These are phyloP conservation scores for Brachyalestes nurse DNA, from an alignment of 2,797 vertebrate species.

Conservation along the genomic window DNA sequence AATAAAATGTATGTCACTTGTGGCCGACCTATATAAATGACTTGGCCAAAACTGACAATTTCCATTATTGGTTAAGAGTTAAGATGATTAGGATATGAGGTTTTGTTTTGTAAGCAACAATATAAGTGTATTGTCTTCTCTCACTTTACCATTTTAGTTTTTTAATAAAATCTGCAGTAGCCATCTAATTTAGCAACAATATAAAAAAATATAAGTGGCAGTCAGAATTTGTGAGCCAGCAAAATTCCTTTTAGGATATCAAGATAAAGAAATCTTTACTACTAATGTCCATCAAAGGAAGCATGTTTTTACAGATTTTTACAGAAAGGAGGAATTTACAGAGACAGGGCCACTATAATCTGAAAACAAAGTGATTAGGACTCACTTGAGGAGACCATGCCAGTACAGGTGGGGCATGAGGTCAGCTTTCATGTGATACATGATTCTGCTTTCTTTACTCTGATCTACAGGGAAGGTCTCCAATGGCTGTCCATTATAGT, in stretches of 20 bases:
- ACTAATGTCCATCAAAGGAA: background rate
- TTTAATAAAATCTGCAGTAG: too few species aligned
- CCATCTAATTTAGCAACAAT: too few species aligned
- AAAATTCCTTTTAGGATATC: background rate
- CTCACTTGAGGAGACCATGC: constrained; percentile 90
- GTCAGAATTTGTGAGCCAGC: background rate
- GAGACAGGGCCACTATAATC: background rate
- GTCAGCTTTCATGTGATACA: constrained; percentile 95
- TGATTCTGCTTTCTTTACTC: constrained; percentile 87
- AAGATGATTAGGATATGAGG: too few species aligned
- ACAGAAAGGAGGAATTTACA: background rate
- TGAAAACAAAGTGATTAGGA: constrained; percentile 26
- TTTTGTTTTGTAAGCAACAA: too few species aligned
- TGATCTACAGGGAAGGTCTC: constrained; percentile 98
- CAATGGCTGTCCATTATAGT: constrained; percentile 87
- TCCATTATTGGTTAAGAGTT: too few species aligned
- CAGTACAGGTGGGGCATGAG: constrained; percentile 96
- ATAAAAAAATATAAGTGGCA: too few species aligned
- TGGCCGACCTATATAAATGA: too few species aligned
- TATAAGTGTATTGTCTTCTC: too few species aligned
- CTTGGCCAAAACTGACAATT: too few species aligned
- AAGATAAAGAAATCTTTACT: background rate
- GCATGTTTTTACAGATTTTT: too few species aligned
- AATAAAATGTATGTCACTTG: too few species aligned
- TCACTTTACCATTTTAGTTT: too few species aligned